Evolutionary conservation across 1,140 invertebrate species (phyloP), one percentile per base, ranked within the genome.

Genomic region (Drosophila ercepeae): DNA sequence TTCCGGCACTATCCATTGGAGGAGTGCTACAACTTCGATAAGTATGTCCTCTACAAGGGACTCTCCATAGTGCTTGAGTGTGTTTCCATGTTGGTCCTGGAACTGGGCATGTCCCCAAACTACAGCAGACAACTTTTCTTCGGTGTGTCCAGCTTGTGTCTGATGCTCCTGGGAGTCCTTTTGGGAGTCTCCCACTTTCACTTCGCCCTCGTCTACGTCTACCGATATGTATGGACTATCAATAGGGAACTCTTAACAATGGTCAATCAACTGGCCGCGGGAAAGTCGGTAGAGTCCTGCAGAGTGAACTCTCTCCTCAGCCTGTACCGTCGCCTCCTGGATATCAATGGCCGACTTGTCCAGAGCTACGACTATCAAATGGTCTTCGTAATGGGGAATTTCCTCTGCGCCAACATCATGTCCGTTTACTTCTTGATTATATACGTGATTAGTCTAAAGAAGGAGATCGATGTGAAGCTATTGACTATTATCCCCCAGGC

Each of bases 181-280:
- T 0, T 52, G 2, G 36, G 23, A 9, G 25, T 6, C 13, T 11
- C 13, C 3, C 39, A 77, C 11, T 79, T 59, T 41, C 63, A 79
- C 46, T 16, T 79, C 16, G 39, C 34, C 2, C 29, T 74, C 3
- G n/a, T 64, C 3, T 53, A 48, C 3, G 58, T 74, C 14, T 79
- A 77, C 45, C 63, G 74, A 7, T 55, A 19, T n/a, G 13, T 77
- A 6, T 79, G 76, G 76, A 55, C 42, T 1, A 23, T 79, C 1
- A 79, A 79, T 21, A 29, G 42, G 7, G 19, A 79, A 9, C 41
- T 79, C 0, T 41, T 69, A 3, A 3, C 11, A 5, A 39, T 74
- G 1, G 63, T 52, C 0, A 55, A 61, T 52, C 19, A 53, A 4
- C 21, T 52, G 2, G 36, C 29, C 5, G 29, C 13, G 1, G 21